phyloP scores from a whole-genome alignment of 1,140 invertebrate species.

The Drosophila kohkoa region DNA sequence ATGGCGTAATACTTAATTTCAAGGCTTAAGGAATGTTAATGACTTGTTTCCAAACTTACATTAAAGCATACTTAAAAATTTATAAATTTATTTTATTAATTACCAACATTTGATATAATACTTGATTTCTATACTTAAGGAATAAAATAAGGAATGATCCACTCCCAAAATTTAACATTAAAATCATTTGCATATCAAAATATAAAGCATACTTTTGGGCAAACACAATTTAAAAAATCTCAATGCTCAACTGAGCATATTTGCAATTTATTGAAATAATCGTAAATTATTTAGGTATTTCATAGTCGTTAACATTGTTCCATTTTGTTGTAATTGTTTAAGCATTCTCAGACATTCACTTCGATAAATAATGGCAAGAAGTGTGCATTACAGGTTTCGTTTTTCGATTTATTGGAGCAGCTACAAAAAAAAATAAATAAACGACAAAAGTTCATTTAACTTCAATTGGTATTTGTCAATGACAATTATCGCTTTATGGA shows the following conservation, averaged over 20 bases:
- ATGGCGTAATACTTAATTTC: too few relatives aligned
- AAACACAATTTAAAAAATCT: background rate
- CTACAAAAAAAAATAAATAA: background rate
- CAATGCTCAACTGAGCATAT: too few relatives aligned
- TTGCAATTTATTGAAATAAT: background rate
- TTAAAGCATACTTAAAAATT: too few relatives aligned
- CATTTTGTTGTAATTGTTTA: background rate
- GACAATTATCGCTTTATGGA: conserved; percentile 31
- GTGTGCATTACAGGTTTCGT: conserved; percentile 14
- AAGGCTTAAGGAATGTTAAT: too few relatives aligned
- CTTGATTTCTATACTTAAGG: too few relatives aligned
- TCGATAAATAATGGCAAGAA: conserved; percentile 20
- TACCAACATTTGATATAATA: fast-evolving
- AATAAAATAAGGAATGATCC: background rate
- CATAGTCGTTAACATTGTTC: background rate
- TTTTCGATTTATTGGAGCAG: conserved; percentile 26
- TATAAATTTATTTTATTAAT: too few relatives aligned
- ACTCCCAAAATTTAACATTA: background rate
- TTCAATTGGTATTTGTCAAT: conserved; percentile 37
- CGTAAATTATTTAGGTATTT: conserved; percentile 14
- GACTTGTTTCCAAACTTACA: too few relatives aligned
- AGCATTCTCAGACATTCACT: conserved; percentile 11
- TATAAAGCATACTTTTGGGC: background rate
- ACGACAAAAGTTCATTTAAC: conserved; percentile 38
- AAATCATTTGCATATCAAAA: background rate